Conservation (phyloP, 2,888 invertebrate genomes). For the Himalopsyche kuldschensis region DNA sequence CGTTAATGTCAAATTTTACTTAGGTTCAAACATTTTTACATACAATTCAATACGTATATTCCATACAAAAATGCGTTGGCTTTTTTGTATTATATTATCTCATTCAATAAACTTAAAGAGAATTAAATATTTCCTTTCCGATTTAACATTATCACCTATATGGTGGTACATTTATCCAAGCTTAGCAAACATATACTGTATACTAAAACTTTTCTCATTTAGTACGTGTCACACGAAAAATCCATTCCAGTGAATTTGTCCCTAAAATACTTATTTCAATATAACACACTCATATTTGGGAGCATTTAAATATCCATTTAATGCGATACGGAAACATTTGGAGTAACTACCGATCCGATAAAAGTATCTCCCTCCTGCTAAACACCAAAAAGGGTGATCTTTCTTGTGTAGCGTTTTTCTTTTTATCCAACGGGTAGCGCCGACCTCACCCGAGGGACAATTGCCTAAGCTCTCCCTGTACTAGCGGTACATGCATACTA, state of each 20-base stretch:
- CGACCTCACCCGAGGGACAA: neutral
- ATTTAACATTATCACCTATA: too few relatives aligned
- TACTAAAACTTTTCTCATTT: neutral
- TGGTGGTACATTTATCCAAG: too few relatives aligned
- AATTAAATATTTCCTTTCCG: too few relatives aligned
- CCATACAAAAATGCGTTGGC: too few relatives aligned
- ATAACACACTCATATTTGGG: neutral
- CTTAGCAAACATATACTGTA: too few relatives aligned
- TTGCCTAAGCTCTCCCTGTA: neutral
- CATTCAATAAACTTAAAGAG: too few relatives aligned
- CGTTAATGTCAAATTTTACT: too few relatives aligned
- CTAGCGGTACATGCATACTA: neutral
- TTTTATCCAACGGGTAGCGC: neutral
- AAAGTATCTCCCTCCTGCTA: neutral
- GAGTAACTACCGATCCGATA: neutral
- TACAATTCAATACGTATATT: too few relatives aligned
- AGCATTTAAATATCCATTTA: neutral
- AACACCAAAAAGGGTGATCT: neutral
- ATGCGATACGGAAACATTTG: neutral
- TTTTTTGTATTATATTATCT: too few relatives aligned
- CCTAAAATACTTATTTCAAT: neutral
- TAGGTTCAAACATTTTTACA: too few relatives aligned
- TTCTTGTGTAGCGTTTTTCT: neutral
- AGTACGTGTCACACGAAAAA: neutral
- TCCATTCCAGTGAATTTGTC: neutral